A percentile compares a stretch with the other conserved stretches of the same genome.
Evolutionary conservation across 1,140 invertebrate genomes (phyloP).

Genomic region (Drosophila parvula): DNA sequence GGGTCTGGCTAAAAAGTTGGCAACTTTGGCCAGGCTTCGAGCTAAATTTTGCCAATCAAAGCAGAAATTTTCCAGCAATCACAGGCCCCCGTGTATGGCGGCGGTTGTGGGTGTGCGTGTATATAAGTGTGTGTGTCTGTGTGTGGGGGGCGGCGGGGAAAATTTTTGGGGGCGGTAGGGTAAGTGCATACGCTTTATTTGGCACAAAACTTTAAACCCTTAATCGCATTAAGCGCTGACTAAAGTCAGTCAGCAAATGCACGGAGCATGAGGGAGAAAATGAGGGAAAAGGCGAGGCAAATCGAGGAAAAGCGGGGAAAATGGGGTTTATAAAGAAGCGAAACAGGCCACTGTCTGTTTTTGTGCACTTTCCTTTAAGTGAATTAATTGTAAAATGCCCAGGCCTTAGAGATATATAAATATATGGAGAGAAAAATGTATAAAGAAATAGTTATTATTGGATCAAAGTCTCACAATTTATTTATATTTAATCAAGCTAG

Average conservation of each 20-base stretch:
- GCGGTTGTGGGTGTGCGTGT: background rate
- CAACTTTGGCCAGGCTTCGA: constrained; percentile 43
- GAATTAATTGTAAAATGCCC: background rate
- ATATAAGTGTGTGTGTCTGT: constrained; percentile 1
- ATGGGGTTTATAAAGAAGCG: background rate
- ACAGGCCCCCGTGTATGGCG: background rate
- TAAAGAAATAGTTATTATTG: too few species aligned
- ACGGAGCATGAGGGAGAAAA: background rate
- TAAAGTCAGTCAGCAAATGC: constrained; percentile 52
- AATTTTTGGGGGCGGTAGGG: background rate
- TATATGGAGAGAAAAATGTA: too few species aligned
- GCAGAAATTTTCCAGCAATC: constrained; percentile 49
- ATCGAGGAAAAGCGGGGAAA: background rate
- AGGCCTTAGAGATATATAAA: background rate
- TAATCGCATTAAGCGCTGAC: constrained; percentile 78
- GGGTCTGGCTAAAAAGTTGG: constrained; percentile 47
- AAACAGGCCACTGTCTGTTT: constrained; percentile 4
- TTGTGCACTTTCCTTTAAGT: background rate
- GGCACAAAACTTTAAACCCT: constrained; percentile 78
- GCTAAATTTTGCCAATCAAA: constrained; percentile 58
- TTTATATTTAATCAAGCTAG: background rate
- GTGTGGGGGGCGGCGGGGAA: background rate
- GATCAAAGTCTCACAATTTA: background rate
- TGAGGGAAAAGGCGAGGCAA: background rate
- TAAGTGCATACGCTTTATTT: constrained; percentile 66